Conservation (phyloP, 2,113 vertebrate genomes). For the Charadrius vociferus region DNA sequence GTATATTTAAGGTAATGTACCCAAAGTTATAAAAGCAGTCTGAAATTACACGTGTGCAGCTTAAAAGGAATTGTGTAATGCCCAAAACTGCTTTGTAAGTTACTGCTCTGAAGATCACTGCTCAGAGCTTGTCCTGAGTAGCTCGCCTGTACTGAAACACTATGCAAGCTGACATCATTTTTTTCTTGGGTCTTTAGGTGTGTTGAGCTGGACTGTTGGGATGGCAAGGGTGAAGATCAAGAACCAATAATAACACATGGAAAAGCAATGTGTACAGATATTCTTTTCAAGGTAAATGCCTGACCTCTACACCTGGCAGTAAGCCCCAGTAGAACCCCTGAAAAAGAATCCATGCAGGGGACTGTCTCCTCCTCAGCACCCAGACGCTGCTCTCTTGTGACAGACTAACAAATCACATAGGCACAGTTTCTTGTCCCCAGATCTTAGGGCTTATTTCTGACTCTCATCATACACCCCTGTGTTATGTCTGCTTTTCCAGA, state of each 20-base stretch:
- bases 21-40: not conserved
- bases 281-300: slow-evolving; percentile 92
- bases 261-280: slow-evolving; percentile 99
- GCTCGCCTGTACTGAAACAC: not conserved
- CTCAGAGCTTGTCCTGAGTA: not conserved
- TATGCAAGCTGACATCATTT: not conserved
- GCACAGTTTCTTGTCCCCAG: not conserved
- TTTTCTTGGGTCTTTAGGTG: slow-evolving; percentile 79
- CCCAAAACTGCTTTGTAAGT: not conserved
- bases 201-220: slow-evolving; percentile 98
- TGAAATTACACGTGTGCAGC: not conserved
- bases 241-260: slow-evolving; percentile 99
- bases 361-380: not conserved
- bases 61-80: not conserved
- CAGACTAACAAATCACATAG: not conserved
- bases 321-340: not conserved
- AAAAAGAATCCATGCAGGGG: not conserved
- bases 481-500: not conserved
- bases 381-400: not conserved
- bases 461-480: accelerated
- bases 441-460: not conserved
- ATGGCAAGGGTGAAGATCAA: slow-evolving; percentile 98
- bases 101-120: not conserved
- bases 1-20: not conserved
- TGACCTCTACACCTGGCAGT: not conserved